Evolutionary conservation across 2,113 vertebrate species (phyloP).

Genomic region (Anolis sagrei): DNA sequence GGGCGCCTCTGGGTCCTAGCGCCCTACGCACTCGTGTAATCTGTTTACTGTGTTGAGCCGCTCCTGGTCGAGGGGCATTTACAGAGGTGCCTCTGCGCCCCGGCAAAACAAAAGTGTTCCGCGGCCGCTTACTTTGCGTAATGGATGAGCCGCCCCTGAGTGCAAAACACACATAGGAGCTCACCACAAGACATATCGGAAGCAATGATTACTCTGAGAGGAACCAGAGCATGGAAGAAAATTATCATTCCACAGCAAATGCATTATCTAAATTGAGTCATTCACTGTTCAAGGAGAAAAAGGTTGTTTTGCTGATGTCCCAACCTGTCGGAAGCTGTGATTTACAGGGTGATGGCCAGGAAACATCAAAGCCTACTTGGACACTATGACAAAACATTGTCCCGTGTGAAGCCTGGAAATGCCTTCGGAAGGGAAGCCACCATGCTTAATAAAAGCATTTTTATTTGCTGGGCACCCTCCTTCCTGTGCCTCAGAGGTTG

Average conservation of each 20-base stretch:
- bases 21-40: too few species aligned
- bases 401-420: neutral
- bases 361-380: neutral
- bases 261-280: conserved; percentile 5
- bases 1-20: too few species aligned
- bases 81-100: too few species aligned
- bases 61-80: too few species aligned
- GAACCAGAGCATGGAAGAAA: neutral
- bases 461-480: neutral
- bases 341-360: conserved; percentile 3
- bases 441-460: neutral
- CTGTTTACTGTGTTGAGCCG: too few species aligned
- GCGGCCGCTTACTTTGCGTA: too few species aligned
- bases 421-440: neutral
- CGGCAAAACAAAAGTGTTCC: too few species aligned
- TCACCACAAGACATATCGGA: neutral
- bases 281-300: neutral
- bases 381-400: neutral
- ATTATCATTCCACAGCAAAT: neutral
- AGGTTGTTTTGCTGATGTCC: neutral
- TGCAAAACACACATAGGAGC: neutral
- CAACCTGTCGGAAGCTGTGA: conserved; percentile 3
- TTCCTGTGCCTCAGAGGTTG: neutral
- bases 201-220: neutral
- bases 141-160: too few species aligned